These are phyloP conservation scores for Electrona antarctica DNA, from an alignment of 2,113 vertebrate genomes.

Conservation along the genomic window DNA sequence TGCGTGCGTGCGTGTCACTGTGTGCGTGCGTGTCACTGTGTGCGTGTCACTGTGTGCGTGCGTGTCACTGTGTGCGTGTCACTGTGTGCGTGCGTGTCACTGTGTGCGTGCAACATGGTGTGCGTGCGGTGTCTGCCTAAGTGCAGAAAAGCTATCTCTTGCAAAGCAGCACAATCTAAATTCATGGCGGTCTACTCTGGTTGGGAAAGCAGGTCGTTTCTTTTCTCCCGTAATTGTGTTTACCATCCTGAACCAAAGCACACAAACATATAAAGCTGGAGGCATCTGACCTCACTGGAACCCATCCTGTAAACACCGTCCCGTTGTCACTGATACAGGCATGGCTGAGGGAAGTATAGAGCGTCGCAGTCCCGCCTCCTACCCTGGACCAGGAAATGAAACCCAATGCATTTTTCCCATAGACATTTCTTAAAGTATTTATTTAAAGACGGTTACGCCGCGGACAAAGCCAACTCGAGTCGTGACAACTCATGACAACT, in stretches of 20 bases:
- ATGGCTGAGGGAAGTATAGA: no score
- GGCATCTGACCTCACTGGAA: neutral
- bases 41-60: conserved; percentile 6
- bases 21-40: neutral
- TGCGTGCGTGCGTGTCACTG: neutral
- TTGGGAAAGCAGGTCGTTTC: neutral
- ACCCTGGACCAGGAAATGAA: no score
- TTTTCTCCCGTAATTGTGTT: conserved; percentile 17
- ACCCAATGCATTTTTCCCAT: no score
- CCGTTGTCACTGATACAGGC: conserved; percentile 3
- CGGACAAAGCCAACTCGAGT: no score
- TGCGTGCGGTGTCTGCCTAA: no score
- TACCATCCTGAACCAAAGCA: conserved; percentile 15
- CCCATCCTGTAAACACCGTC: neutral
- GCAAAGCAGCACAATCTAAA: conserved; percentile 26
- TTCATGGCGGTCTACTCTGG: conserved; percentile 10
- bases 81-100: no score
- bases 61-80: neutral
- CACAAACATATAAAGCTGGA: conserved; percentile 11
- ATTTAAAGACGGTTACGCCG: no score
- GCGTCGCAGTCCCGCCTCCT: no score
- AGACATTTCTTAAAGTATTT: no score
- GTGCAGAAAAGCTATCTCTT: neutral
- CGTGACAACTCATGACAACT: no score
- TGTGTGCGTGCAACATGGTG: no score